Conservation (phyloP, 1,140 invertebrate species). For the Helicoverpa armigera region DNA sequence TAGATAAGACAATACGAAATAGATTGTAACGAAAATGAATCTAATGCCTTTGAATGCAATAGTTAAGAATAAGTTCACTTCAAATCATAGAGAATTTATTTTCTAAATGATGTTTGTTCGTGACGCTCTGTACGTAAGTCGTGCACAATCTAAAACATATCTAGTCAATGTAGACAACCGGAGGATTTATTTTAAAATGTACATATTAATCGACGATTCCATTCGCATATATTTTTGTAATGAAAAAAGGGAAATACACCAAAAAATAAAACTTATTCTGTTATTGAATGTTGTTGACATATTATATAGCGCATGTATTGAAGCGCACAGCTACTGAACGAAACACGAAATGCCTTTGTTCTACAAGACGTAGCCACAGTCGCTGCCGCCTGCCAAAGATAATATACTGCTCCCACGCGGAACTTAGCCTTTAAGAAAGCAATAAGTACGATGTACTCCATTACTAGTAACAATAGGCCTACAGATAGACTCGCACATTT, state of each 20-base stretch:
- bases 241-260: slow-evolving; percentile 51
- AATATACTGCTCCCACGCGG: slow-evolving; percentile 18
- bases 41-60: slow-evolving; percentile 84
- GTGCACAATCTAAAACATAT: slow-evolving; percentile 84
- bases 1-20: slow-evolving; percentile 86
- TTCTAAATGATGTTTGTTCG: slow-evolving; percentile 72
- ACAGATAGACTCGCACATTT: slow-evolving; percentile 30
- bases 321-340: slow-evolving; percentile 28
- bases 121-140: slow-evolving; percentile 69
- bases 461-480: slow-evolving; percentile 26
- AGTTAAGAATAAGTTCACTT: slow-evolving; percentile 78
- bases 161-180: slow-evolving; percentile 82
- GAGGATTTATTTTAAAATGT: slow-evolving; percentile 76
- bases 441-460: slow-evolving; percentile 34
- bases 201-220: slow-evolving; percentile 75
- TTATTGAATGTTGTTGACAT: slow-evolving; percentile 45
- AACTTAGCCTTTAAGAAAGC: slow-evolving; percentile 45
- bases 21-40: slow-evolving; percentile 70
- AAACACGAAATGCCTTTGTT: slow-evolving; percentile 40
- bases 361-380: too few relatives aligned
- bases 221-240: slow-evolving; percentile 83
- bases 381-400: slow-evolving; percentile 36
- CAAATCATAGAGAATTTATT: slow-evolving; percentile 80
- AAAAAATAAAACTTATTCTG: slow-evolving; percentile 48
- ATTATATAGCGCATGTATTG: slow-evolving; percentile 27